Evolutionary conservation across 2,888 invertebrate genomes (phyloP), one percentile per base, ranked within the genome.

Genomic region (Pasiphila rectangulata): DNA sequence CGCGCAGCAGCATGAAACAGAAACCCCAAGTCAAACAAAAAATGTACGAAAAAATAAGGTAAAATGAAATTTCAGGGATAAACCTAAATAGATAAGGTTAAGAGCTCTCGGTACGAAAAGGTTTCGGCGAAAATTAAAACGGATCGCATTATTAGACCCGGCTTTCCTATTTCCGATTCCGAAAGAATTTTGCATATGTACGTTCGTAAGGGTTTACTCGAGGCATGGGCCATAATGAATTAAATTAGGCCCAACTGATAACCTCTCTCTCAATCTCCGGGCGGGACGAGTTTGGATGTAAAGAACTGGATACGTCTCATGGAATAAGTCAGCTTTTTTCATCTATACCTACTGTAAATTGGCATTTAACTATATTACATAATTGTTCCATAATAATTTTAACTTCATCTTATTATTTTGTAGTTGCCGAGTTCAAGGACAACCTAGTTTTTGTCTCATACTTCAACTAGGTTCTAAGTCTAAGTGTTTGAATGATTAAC

Each of bases 241-340:
- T 86, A 84, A 85, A 84, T 86, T 85, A 84, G 80, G 77, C 72
- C 69, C 75, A 63, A 67, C 75, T 82, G 83, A 84, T 85, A 83
- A 83, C 84, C 82, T 81, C 73, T 77, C 67, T 62, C 62, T 74
- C 75, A 80, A 80, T 79, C 77, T 81, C 75, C 67, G 67, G 56
- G 53, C 57, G 58, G 59, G 32, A 19, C 42, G 25, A 46, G 47
- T 59, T 63, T 62, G 65, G 56, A 60, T 36, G 54, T 63, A 67
- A 57, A 58, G 46, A 21, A 54, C 67, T 73, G 56, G 71, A 74
- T 42, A 19, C 15, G 39, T 21, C 34, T 16, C 27, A 10, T 13
- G 7, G 2, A n/a, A n/a, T n/a, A n/a, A n/a, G n/a, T n/a, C n/a
- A n/a, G n/a, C n/a, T n/a, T n/a, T n/a, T n/a, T n/a, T n/a, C n/a